Conservation (phyloP, 2,113 vertebrate genomes). For the Semnornis frantzii region DNA sequence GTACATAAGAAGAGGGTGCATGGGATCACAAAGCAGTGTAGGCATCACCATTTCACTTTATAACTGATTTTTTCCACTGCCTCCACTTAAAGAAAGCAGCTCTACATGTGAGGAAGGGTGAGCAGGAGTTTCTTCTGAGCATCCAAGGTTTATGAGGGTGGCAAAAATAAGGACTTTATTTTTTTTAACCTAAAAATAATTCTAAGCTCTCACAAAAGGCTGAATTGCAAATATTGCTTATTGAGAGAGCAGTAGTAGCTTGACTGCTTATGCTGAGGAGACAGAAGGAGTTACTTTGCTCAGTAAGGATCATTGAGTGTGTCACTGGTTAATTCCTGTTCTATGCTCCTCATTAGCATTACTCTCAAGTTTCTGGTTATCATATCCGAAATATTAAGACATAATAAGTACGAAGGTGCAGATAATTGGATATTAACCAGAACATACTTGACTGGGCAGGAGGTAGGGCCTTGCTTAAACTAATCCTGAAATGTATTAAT, state of each 20-base stretch:
- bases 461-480: slow-evolving; percentile 91
- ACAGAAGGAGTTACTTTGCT: slow-evolving; percentile 52
- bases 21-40: background rate
- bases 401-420: slow-evolving; percentile 92
- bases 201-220: background rate
- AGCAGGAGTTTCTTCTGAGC: background rate
- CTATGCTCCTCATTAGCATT: slow-evolving; percentile 89
- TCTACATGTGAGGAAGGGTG: background rate
- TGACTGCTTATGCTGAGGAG: background rate
- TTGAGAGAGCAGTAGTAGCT: background rate
- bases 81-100: background rate
- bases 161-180: background rate
- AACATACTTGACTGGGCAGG: slow-evolving; percentile 95
- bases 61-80: background rate
- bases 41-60: background rate
- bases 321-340: slow-evolving; percentile 80
- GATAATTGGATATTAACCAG: slow-evolving; percentile 98
- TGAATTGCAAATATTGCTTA: background rate
- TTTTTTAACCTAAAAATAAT: background rate
- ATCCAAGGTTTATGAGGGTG: background rate
- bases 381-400: slow-evolving; percentile 92
- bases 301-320: slow-evolving; percentile 76
- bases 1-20: background rate
- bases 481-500: slow-evolving; percentile 96
- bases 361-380: slow-evolving; percentile 85